phyloP scores from a whole-genome alignment of 2,888 invertebrate genomes.

The Dione vanillae region DNA sequence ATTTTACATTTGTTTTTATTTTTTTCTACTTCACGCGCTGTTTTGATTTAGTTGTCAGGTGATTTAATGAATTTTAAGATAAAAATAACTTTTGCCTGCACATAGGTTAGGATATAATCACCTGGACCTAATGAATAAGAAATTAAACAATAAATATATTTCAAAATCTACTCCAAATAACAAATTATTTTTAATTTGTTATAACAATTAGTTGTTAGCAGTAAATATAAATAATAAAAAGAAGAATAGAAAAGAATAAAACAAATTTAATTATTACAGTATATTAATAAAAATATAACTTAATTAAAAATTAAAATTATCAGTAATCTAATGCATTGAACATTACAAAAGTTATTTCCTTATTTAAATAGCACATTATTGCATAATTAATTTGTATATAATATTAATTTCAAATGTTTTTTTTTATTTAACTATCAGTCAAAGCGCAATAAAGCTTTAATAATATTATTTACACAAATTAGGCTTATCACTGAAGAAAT shows the following conservation, averaged over 20 bases:
- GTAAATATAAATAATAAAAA: neutral
- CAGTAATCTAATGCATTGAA: neutral
- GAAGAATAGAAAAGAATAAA: neutral
- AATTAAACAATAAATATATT: too few species aligned
- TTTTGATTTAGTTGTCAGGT: too few species aligned
- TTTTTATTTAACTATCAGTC: slow-evolving; percentile 33
- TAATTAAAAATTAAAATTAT: slow-evolving; percentile 8
- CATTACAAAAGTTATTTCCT: slow-evolving; percentile 8
- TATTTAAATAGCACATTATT: slow-evolving; percentile 16
- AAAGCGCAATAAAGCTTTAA: slow-evolving; percentile 26
- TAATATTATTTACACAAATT: slow-evolving; percentile 1
- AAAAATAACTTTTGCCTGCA: too few species aligned
- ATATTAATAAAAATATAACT: slow-evolving; percentile 14
- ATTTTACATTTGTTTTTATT: too few species aligned
- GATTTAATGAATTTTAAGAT: too few species aligned
- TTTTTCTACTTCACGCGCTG: too few species aligned
- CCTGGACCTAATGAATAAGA: too few species aligned
- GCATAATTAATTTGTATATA: slow-evolving; percentile 26
- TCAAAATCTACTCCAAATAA: too few species aligned
- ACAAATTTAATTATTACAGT: slow-evolving; percentile 1
- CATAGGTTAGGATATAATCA: too few species aligned
- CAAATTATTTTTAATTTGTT: too few species aligned
- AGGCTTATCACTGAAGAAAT: neutral
- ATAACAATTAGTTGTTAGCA: too few species aligned
- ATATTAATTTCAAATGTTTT: neutral